Evolutionary conservation across 2,888 invertebrate genomes (phyloP), one percentile per base, ranked within the genome.

Genomic region (Plagodis dolabraria): DNA sequence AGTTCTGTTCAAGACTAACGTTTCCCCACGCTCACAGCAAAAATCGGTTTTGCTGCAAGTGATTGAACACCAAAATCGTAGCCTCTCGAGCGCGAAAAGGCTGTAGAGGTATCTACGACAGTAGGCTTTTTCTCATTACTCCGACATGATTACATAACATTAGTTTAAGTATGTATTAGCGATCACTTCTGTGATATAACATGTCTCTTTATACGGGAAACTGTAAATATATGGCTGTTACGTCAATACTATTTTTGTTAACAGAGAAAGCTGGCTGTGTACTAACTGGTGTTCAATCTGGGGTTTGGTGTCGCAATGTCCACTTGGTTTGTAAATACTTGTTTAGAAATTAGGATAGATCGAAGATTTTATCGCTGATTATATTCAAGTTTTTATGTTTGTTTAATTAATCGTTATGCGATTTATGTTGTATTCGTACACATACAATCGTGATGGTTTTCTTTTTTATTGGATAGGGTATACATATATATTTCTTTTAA

Each of bases 171-270:
- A 52, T 44, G 10, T 47, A 45, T 55, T 52, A 45, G 34, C 50
- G 46, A 51, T 36, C 43, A 34, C 59, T 63, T 66, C 49, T 59
- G 53, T 68, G 60, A 64, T 55, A 68, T 66, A 68, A 66, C 60
- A 44, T 48, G 57, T 64, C 58, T 60, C 62, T 60, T 57, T 56
- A 49, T 57, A 52, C 53, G 53, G 67, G 61, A 65, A 57, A 63
- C 60, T 44, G 63, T 68, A 57, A 66, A 63, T 64, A 63, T 64
- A 55, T 40, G 54, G 38, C 34, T 40, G 55, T 60, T 65, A 64
- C 65, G 60, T 65, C 47, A 59, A 44, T 60, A 53, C 46, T n/a
- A 51, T 60, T 60, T 60, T 60, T 55, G 47, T 63, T 48, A 60
- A 60, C 57, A 53, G 68, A 65, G 65, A 68, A 65, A 64, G 64